Conservation (phyloP, 1,140 invertebrate species). For the Aradophagus sp. region DNA sequence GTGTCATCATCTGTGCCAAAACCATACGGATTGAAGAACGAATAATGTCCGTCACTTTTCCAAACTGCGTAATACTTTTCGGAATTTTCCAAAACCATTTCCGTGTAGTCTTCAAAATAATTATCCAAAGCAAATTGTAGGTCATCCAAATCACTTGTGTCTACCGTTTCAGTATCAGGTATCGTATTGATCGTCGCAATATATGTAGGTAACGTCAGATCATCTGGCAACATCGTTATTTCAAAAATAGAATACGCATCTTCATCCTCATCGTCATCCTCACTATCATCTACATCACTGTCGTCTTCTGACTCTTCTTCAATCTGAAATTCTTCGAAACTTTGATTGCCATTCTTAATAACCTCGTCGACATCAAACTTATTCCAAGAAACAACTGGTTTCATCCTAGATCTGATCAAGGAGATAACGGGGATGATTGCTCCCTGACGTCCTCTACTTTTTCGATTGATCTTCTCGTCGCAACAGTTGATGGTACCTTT, state of each 20-base stretch:
- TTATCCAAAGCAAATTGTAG: slow-evolving; percentile 54
- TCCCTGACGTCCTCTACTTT: slow-evolving; percentile 52
- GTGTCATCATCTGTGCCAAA: slow-evolving; percentile 45
- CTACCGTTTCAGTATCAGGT: slow-evolving; percentile 60
- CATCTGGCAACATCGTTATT: slow-evolving; percentile 61
- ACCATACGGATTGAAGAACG: slow-evolving; percentile 70
- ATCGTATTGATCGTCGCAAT: not conserved
- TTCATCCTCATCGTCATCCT: slow-evolving; percentile 42
- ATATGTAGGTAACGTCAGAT: too few relatives aligned
- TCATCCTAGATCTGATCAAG: slow-evolving; percentile 53
- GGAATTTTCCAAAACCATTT: slow-evolving; percentile 66
- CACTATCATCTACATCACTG: slow-evolving; percentile 18
- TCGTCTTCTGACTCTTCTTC: slow-evolving; percentile 8
- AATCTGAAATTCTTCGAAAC: not conserved
- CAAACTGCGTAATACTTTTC: slow-evolving; percentile 64
- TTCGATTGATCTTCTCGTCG: slow-evolving; percentile 26
- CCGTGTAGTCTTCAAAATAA: slow-evolving; percentile 60
- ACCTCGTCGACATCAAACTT: slow-evolving; percentile 63
- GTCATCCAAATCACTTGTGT: slow-evolving; percentile 60
- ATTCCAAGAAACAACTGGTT: slow-evolving; percentile 57
- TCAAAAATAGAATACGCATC: slow-evolving; percentile 58
- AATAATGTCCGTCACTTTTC: slow-evolving; percentile 57
- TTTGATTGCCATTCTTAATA: slow-evolving; percentile 50
- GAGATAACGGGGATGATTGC: slow-evolving; percentile 1
- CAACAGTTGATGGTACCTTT: slow-evolving; percentile 61